A percentile compares a stretch with the other conserved stretches of the same genome.
Evolutionary conservation across 2,113 vertebrate genomes (phyloP).

Genomic region (Tympanuchus pallidicinctus): DNA sequence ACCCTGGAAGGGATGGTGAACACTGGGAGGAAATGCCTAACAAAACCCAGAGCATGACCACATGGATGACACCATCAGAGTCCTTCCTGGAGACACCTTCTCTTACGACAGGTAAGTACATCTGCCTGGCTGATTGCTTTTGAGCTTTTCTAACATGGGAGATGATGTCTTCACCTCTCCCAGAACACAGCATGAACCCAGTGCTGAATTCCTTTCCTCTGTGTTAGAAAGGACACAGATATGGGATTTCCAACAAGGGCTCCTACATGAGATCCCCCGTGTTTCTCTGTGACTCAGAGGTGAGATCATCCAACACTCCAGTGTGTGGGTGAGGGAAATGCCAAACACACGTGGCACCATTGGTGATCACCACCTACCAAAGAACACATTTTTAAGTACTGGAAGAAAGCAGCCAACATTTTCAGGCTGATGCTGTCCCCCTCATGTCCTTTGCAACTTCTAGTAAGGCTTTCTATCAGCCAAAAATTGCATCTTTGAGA

Average conservation of each 20-base stretch:
- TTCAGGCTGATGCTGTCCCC: background rate
- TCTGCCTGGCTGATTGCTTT: background rate
- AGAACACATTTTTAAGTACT: background rate
- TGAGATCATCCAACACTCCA: accelerated
- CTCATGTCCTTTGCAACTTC: background rate
- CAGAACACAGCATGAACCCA: accelerated
- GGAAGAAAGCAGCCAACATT: accelerated
- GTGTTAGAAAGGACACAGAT: background rate
- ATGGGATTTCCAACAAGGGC: background rate
- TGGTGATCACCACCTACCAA: background rate
- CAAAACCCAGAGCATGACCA: background rate
- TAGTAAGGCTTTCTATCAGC: background rate
- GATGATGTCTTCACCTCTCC: background rate
- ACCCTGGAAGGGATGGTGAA: background rate
- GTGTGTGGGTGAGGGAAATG: background rate
- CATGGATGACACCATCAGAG: accelerated
- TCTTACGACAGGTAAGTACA: background rate
- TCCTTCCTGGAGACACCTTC: background rate
- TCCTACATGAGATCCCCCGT: accelerated
- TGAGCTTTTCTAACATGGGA: accelerated
- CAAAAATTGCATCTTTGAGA: slow-evolving; percentile 13
- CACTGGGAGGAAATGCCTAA: background rate
- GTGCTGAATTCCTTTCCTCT: background rate
- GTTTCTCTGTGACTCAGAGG: background rate
- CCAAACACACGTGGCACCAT: accelerated